Evolutionary conservation across 2,797 vertebrate genomes (phyloP).

Genomic region (Telmatherina bonti): DNA sequence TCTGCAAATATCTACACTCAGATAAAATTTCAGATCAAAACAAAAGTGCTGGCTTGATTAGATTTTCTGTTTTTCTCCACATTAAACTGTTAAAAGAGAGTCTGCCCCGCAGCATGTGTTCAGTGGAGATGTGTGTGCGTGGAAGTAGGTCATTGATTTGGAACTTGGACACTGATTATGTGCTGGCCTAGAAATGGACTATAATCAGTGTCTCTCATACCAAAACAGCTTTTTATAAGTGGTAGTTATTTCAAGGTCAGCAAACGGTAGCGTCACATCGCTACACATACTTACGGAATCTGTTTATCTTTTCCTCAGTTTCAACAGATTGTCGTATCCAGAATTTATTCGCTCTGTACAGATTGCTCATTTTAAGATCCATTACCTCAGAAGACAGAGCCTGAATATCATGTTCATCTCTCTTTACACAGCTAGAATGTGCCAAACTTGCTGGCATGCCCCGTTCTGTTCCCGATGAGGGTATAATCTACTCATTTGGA

Average conservation of each 20-base stretch:
- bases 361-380: conserved; percentile 56
- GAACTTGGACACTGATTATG: conserved; percentile 83
- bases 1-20: conserved; percentile 44
- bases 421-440: conserved; percentile 53
- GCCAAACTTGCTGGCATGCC: conserved; percentile 67
- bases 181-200: conserved; percentile 83
- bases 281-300: conserved; percentile 30
- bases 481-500: conserved; percentile 65
- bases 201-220: conserved; percentile 80
- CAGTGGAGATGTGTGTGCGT: conserved; percentile 53
- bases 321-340: conserved; percentile 32
- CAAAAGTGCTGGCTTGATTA: conserved; percentile 57
- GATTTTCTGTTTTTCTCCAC: conserved; percentile 58
- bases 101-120: conserved; percentile 73
- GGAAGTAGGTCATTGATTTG: conserved; percentile 86
- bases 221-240: conserved; percentile 81
- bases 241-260: conserved; percentile 81
- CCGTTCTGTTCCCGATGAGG: conserved; percentile 66
- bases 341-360: conserved; percentile 53
- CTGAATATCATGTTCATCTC: conserved; percentile 55
- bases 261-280: conserved; percentile 63
- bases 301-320: conserved; percentile 40
- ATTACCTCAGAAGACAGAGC: conserved; percentile 27
- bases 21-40: conserved; percentile 64
- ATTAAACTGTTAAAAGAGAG: conserved; percentile 69